Percentiles rank a stretch among this genome's conserved stretches.
Evolutionary conservation across 2,888 invertebrate genomes (phyloP).

Genomic region (Archips crataeganus): DNA sequence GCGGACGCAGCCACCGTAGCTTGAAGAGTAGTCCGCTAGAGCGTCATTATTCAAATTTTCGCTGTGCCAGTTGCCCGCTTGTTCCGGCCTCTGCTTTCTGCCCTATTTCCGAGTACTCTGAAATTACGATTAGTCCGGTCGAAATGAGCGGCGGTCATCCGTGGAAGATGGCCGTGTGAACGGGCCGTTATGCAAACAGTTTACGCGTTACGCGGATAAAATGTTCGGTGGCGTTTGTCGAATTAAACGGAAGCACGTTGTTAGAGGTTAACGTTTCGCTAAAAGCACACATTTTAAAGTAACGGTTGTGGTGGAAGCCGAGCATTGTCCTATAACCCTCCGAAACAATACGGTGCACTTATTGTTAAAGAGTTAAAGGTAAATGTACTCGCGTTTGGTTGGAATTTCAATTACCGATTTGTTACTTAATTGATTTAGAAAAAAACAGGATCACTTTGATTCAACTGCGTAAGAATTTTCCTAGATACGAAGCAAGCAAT

Average conservation of each 20-base stretch:
- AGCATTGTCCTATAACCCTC: slow-evolving; percentile 6
- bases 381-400: not conserved
- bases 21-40: slow-evolving; percentile 78
- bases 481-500: no score
- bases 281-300: slow-evolving; percentile 22
- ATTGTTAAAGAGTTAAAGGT: not conserved
- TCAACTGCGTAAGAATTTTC: no score
- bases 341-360: not conserved
- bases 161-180: slow-evolving; percentile 82
- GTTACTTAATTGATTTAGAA: not conserved
- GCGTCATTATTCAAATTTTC: slow-evolving; percentile 85
- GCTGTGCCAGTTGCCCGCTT: slow-evolving; percentile 83
- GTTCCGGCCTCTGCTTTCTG: slow-evolving; percentile 83
- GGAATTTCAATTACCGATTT: not conserved
- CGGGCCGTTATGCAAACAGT: slow-evolving; percentile 76
- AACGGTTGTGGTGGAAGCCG: slow-evolving; percentile 15
- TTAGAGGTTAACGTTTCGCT: slow-evolving; percentile 31
- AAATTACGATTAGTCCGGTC: slow-evolving; percentile 83
- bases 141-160: slow-evolving; percentile 81
- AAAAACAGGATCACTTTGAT: not conserved
- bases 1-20: slow-evolving; percentile 72
- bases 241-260: slow-evolving; percentile 36
- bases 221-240: slow-evolving; percentile 15
- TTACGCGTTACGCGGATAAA: slow-evolving; percentile 64
- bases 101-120: slow-evolving; percentile 78